A percentile compares a stretch with the other conserved stretches of the same genome.
These are phyloP conservation scores for Premnoplex brunnescens DNA, from an alignment of 2,797 vertebrate genomes.

Conservation along the genomic window DNA sequence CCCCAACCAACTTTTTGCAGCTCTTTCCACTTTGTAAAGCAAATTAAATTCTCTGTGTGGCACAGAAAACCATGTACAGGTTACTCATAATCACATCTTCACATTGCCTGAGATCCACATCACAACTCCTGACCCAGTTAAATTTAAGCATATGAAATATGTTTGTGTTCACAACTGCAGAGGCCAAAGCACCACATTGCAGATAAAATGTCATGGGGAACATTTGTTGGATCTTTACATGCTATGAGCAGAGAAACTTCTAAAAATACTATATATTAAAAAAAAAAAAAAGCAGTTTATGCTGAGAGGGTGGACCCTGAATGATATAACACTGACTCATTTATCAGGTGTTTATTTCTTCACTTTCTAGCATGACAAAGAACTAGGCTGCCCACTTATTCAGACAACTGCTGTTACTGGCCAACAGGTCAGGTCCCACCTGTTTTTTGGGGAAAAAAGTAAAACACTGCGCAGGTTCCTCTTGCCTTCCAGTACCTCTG, in stretches of 20 bases:
- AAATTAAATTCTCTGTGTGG: background rate
- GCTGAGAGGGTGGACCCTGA: background rate
- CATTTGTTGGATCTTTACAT: background rate
- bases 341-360: background rate
- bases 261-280: background rate
- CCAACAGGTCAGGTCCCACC: background rate
- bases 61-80: fast-evolving
- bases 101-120: background rate
- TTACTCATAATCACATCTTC: background rate
- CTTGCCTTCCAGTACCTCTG: background rate
- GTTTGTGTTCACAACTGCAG: background rate
- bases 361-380: background rate
- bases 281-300: background rate
- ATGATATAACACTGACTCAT: background rate
- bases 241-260: background rate
- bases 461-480: background rate
- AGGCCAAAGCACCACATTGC: background rate
- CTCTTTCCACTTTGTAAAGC: background rate
- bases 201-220: background rate
- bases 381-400: background rate
- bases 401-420: background rate
- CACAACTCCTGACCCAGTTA: background rate
- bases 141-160: background rate
- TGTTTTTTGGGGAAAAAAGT: background rate
- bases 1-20: background rate